A percentile compares a stretch with the other conserved stretches of the same genome.
Evolutionary conservation across 2,113 vertebrate genomes (phyloP).

Genomic region (Monopterus albus): DNA sequence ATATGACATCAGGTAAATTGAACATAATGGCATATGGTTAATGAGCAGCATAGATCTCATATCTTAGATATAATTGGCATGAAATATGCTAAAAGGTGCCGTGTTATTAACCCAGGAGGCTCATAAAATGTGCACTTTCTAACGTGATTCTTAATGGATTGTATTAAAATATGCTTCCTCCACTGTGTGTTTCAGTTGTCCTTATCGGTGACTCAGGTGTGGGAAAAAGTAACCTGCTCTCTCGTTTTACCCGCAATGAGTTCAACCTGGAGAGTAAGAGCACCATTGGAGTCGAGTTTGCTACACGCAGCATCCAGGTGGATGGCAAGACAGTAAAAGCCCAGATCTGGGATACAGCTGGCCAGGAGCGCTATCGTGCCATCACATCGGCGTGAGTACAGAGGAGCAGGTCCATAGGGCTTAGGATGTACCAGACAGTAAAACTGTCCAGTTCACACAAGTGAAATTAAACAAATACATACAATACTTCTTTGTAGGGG

Average conservation of each 20-base stretch:
- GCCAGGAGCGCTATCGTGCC: constrained; percentile 93
- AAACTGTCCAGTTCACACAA: no score
- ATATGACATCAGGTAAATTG: no score
- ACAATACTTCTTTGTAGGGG: no score
- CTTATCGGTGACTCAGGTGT: constrained; percentile 89
- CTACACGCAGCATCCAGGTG: constrained; percentile 81
- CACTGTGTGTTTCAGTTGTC: constrained; percentile 84
- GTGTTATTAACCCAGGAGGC: no score
- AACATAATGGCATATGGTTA: no score
- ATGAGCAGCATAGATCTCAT: no score
- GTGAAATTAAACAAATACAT: no score
- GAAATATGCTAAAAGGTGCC: no score
- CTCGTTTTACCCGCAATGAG: constrained; percentile 81
- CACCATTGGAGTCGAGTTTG: constrained; percentile 82
- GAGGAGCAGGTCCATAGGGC: not conserved
- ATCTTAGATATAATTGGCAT: no score
- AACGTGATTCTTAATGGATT: no score
- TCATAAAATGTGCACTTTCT: no score
- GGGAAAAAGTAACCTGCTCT: constrained; percentile 81
- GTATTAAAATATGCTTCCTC: not conserved
- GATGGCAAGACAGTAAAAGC: constrained; percentile 94
- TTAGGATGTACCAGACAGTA: not conserved
- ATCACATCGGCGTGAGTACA: constrained; percentile 93
- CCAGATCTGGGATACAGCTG: constrained; percentile 96
- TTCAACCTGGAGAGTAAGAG: constrained; percentile 84